Percentiles rank a stretch among this genome's conserved stretches.
phyloP scores from a whole-genome alignment of 2,113 vertebrate species.

The Macroglossus sobrinus region DNA sequence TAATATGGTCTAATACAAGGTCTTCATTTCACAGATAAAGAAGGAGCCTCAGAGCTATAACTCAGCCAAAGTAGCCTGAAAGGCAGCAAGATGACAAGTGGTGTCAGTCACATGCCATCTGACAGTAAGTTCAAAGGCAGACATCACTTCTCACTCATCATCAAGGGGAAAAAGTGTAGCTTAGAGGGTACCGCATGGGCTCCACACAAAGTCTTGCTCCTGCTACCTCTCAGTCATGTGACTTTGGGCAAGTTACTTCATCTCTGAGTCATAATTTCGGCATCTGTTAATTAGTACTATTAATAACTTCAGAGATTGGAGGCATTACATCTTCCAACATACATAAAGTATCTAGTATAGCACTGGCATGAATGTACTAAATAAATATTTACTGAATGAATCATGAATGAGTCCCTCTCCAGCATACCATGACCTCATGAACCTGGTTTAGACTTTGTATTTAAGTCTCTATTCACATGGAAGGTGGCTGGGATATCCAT shows the following conservation, averaged over 20 bases:
- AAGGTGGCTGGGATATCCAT: neutral
- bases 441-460: conserved; percentile 14
- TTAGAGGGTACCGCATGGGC: neutral
- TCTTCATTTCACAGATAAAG: neutral
- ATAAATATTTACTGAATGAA: conserved; percentile 48
- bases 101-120: neutral
- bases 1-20: neutral
- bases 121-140: neutral
- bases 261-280: conserved; percentile 42
- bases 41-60: neutral
- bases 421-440: neutral
- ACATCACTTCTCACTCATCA: neutral
- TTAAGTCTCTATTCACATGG: neutral
- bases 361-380: neutral
- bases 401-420: conserved; percentile 38
- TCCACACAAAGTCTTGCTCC: neutral
- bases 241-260: conserved; percentile 1
- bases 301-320: conserved; percentile 44
- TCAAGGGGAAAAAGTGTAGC: neutral
- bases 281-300: conserved; percentile 40
- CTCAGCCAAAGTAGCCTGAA: neutral
- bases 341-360: conserved; percentile 14
- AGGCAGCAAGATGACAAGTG: neutral
- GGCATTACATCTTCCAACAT: conserved; percentile 32
- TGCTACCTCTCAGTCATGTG: neutral